Base-by-base conservation (phyloP, 2,113 vertebrate species). In the Apteryx mantelli region DNA sequence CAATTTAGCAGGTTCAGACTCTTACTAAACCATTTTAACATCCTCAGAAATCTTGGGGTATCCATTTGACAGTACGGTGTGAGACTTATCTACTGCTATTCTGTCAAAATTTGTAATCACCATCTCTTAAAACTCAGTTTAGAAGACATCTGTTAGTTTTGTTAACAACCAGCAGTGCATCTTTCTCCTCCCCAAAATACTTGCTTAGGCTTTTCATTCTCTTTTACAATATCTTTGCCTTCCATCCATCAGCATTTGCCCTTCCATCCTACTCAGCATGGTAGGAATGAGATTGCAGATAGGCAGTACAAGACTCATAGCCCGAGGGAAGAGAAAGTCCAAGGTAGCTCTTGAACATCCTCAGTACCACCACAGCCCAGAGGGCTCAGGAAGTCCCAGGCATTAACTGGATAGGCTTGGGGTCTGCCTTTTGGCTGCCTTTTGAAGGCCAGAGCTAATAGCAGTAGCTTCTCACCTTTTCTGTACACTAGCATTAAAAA, bases 301-400 rank as follows among this genome's bases (percentile, higher is more conserved):
- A 63, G 26, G 9, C 30, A 60, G 13, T 11, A 61, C 34, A 50
- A 70, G 56, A 42, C 7, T 1, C 11, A 16, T 26, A 85, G 28
- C 42, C n/a, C 5, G 13, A 48, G 44, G 17, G 15, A 9, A 77
- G 26, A 91, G 11, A 9, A 30, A n/a, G 36, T 70, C 50, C 68
- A 36, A 4, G 24, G 9, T 1, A 13, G 32, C 10, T 92, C 85
- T 94, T 65, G 53, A 48, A n/a, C 34, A 61, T 40, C 28, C 36
- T 58, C 25, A 25, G 0, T 38, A 19, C 24, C 20, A 5, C 48
- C 24, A 28, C 28, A 40, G 40, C 32, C 40, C 5, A 38, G 17
- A 12, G 25, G 9, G 12, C 21, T 86, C 0, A 0, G 34, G 32
- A 69, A 7, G 9, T 20, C 50, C 24, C 56, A 78, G 18, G 17